phyloP scores from a whole-genome alignment of 2,888 invertebrate genomes.

The Aproaerema taeniolella region DNA sequence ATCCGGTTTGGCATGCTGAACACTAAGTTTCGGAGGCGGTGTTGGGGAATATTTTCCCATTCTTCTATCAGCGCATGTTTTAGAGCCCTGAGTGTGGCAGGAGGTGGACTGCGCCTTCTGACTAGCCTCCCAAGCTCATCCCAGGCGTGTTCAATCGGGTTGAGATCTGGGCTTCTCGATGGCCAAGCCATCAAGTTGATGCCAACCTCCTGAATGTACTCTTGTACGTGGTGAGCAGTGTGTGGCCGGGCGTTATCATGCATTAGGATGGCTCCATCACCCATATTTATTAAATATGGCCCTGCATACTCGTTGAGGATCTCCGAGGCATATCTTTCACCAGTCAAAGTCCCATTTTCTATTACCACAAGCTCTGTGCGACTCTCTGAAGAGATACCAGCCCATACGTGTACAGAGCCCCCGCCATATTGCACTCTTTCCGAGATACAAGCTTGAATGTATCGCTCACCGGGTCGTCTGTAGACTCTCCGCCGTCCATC shows the following conservation, averaged over 20 bases:
- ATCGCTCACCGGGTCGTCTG: background rate
- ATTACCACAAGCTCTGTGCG: no score
- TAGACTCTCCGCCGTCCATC: background rate
- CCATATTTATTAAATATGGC: slow-evolving; percentile 7
- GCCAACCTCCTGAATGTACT: slow-evolving; percentile 10
- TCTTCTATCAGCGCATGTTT: background rate
- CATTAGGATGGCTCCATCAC: slow-evolving; percentile 9
- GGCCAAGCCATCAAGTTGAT: slow-evolving; percentile 17
- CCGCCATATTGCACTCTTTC: background rate
- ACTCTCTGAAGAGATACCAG: background rate
- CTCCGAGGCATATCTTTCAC: slow-evolving; percentile 10
- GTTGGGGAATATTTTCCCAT: background rate
- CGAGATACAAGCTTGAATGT: background rate
- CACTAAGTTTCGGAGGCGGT: background rate
- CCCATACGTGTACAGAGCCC: background rate
- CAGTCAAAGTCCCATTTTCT: background rate
- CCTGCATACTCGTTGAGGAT: slow-evolving; percentile 11
- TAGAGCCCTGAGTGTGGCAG: background rate
- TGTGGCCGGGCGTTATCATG: slow-evolving; percentile 13
- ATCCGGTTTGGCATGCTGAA: background rate
- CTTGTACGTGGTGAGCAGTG: slow-evolving; percentile 8
- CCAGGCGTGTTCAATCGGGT: slow-evolving; percentile 16
- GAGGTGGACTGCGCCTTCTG: background rate
- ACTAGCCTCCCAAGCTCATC: slow-evolving; percentile 6
- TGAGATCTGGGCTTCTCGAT: slow-evolving; percentile 16